Evolutionary conservation across 2,888 invertebrate species (phyloP), one percentile per base, ranked within the genome.

Genomic region (Euspilapteryx auroguttella): DNA sequence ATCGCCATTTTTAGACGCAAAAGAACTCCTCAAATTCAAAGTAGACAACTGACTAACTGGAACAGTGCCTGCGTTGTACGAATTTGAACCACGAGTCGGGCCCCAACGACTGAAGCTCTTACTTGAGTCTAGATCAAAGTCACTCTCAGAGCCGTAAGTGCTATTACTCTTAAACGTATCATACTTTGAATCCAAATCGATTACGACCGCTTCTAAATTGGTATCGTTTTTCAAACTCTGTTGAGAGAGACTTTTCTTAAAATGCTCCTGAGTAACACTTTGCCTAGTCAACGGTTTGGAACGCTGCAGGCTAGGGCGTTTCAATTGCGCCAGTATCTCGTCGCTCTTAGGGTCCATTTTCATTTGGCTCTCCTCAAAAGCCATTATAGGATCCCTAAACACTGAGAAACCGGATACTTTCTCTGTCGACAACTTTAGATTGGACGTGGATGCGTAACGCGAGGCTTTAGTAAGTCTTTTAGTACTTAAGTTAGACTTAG

Each of bases 381-480:
- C 75, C 75, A 75, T 73, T 0, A 75, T 75, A 0, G 75, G 75
- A 1, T 58, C 55, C 1, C 65, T 40, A 37, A 73, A 73, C 0
- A 73, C 66, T 0, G 71, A 69, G 14, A 73, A 66, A 0, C 68
- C 69, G 1, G 71, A 69, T 28, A 73, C 64, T 29, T 73, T 73
- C 8, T 75, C 75, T 0, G 71, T 65, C 0, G 62, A 66, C 1
- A 69, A 35, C 31, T 68, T 71, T 1, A 75, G 26, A 26, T 75
- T 75, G 0, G 73, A 71, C 0, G 75, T 63, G 0, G 71, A 71
- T 0, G 65, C 69, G 40, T 62, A 71, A 1, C 59, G 45, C 0
- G 54, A 48, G 0, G 55, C 47, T 40, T 68, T 68, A 0, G 47
- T 34, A 0, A 69, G 31, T 34, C 50, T 58, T 13, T 38, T 59